Evolutionary conservation across 2,113 vertebrate species (phyloP), one percentile per base, ranked within the genome.

Genomic region (Eurypyga helias): DNA sequence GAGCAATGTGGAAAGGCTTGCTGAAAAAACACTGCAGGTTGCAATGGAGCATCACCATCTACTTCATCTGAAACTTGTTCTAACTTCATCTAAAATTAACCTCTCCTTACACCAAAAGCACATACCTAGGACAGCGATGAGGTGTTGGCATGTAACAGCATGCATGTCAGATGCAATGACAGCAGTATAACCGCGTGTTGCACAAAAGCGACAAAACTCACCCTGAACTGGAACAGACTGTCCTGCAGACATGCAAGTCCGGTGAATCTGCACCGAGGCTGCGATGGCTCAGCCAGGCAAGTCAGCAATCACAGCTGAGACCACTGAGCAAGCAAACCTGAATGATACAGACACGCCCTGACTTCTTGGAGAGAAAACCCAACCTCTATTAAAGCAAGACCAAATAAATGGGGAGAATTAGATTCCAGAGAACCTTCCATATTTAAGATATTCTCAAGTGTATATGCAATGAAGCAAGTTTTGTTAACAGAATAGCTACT

Each of bases 71-170:
- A 73, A 77, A 38, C 19, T 26, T 15, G 11, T 16, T 55, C 19
- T 38, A 48, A 43, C 11, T 71, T 36, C 6, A 17, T 18, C 14
- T 24, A 52, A 85, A 78, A 70, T 13, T 45, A 90, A n/a, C 18
- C 34, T 8, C 10, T 4, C 4, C 0, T 7, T 10, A 17, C 20
- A 82, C 26, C 46, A 29, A 7, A 81, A 79, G 38, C 0, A 0
- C 31, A n/a, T 28, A 49, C 38, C 46, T 29, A 36, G 66, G 34
- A 13, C 7, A 81, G 76, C 49, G 62, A 7, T 2, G 11, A 87
- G n/a, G 28, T 17, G 46, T 17, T 17, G 61, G 67, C 62, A 72
- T 18, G 11, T 26, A 65, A 25, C 57, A 58, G 20, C 13, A 77
- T 18, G 51, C 67, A 13, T 0, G 2, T n/a, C 84, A 55, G 82